A percentile compares a stretch with the other conserved stretches of the same genome.
Evolutionary conservation across 2,113 vertebrate genomes (phyloP).

Genomic region (Raphicerus campestris): DNA sequence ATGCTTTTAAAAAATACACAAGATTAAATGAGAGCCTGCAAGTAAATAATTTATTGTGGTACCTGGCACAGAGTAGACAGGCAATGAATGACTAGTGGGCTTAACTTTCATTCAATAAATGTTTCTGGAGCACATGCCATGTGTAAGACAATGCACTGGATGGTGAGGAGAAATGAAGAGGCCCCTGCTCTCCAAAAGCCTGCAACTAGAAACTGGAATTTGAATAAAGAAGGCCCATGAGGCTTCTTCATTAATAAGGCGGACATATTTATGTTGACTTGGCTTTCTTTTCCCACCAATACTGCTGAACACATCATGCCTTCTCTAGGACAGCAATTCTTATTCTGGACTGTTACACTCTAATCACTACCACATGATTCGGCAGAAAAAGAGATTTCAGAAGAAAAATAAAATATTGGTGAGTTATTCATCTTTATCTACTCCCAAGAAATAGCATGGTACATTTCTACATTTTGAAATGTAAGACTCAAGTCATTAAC

Average conservation of each 20-base stretch:
- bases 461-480: constrained; percentile 18
- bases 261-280: not conserved
- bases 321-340: not conserved
- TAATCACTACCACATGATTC: not conserved
- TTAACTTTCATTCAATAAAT: not conserved
- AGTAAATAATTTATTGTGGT: not conserved
- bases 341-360: not conserved
- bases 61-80: not conserved
- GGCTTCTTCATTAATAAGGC: not conserved
- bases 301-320: not conserved
- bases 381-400: not conserved
- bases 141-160: not conserved
- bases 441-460: not conserved
- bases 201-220: not conserved
- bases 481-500: not conserved
- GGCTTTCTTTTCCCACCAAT: not conserved
- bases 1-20: not conserved
- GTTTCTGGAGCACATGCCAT: not conserved
- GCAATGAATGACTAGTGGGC: not conserved
- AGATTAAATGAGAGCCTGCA: not conserved
- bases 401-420: constrained; percentile 9
- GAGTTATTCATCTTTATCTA: not conserved
- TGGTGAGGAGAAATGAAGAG: not conserved
- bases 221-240: not conserved
- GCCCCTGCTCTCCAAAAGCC: not conserved